Evolutionary conservation across 2,888 invertebrate genomes (phyloP).

Genomic region (Agriopis marginaria): DNA sequence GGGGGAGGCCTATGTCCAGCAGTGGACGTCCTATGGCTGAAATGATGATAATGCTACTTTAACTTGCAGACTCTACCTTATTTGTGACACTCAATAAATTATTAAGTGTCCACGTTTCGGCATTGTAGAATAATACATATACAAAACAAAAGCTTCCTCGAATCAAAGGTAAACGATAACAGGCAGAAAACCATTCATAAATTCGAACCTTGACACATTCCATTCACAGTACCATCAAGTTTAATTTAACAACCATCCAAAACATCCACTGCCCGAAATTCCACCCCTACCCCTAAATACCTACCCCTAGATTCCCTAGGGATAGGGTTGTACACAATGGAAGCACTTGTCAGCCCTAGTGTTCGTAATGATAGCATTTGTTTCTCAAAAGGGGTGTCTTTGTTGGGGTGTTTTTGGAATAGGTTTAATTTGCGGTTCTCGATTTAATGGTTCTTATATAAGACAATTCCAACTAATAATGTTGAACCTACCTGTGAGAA

Average conservation of each 20-base stretch:
- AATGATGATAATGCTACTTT: no score
- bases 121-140: no score
- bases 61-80: no score
- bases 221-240: slow-evolving; percentile 18
- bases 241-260: slow-evolving; percentile 32
- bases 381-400: slow-evolving; percentile 36
- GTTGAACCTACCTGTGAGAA: background rate
- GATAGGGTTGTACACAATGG: slow-evolving; percentile 56
- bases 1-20: no score
- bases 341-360: slow-evolving; percentile 52
- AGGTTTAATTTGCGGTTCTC: slow-evolving; percentile 32
- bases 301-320: slow-evolving; percentile 58
- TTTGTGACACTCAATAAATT: no score
- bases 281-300: slow-evolving; percentile 26
- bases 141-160: no score
- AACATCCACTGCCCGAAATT: slow-evolving; percentile 29
- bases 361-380: slow-evolving; percentile 51
- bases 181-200: background rate
- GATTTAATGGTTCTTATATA: slow-evolving; percentile 21
- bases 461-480: background rate
- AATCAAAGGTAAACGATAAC: background rate
- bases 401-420: slow-evolving; percentile 22
- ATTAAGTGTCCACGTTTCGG: no score
- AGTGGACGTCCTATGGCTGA: no score
- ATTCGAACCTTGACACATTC: slow-evolving; percentile 18